Conservation (phyloP, 2,113 vertebrate genomes). For the Mesocricetus auratus region DNA sequence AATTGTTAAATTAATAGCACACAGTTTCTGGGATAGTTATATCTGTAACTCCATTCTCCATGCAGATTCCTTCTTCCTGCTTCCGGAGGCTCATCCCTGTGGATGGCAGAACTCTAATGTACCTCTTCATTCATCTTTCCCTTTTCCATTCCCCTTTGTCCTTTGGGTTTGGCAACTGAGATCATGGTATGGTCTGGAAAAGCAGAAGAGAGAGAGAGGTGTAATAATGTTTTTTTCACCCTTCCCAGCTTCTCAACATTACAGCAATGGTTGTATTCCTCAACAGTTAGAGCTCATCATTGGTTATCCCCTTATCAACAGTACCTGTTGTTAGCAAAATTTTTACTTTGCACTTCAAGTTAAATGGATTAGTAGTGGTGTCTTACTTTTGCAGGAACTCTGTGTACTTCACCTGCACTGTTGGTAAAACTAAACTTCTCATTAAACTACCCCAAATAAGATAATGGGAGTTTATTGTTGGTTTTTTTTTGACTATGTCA, state of each 20-base stretch:
- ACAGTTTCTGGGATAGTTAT: background rate
- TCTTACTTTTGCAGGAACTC: background rate
- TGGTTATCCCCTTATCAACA: background rate
- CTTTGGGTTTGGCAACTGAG: background rate
- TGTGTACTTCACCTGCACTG: background rate
- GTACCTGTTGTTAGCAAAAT: background rate
- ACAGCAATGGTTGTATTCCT: background rate
- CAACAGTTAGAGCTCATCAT: background rate
- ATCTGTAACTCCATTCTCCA: background rate
- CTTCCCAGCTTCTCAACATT: background rate
- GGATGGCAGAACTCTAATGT: background rate
- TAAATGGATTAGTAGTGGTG: background rate
- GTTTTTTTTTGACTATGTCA: background rate
- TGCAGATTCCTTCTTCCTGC: background rate
- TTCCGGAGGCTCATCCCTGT: background rate
- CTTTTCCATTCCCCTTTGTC: rapidly evolving
- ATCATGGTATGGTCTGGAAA: background rate
- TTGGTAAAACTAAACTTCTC: background rate
- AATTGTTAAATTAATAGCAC: conserved; percentile 8
- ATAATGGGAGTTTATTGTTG: background rate
- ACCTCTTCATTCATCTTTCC: too few species aligned
- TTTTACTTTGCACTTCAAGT: background rate
- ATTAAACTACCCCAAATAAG: background rate
- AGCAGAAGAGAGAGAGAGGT: background rate
- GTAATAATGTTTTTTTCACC: background rate